These are phyloP conservation scores for Frieseomelitta varia DNA, from an alignment of 1,140 invertebrate species.

Conservation along the genomic window DNA sequence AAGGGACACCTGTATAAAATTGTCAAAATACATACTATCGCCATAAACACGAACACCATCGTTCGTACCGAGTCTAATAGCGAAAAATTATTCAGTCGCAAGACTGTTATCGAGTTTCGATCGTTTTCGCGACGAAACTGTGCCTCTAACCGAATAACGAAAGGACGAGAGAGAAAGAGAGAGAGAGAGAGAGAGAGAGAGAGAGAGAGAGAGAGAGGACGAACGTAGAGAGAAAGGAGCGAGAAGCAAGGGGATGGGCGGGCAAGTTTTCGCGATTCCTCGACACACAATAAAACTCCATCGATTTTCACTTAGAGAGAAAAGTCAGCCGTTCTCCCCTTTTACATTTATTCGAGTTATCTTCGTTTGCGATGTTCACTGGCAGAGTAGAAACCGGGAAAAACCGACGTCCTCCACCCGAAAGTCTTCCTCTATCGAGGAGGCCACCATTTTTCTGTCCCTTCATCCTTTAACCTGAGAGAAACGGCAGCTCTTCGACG, in stretches of 20 bases:
- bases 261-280: slow-evolving; percentile 23
- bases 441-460: slow-evolving; percentile 7
- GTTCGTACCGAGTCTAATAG: not conserved
- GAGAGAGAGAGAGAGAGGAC: not conserved
- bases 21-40: not conserved
- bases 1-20: not conserved
- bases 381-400: not conserved
- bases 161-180: not conserved
- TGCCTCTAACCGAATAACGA: not conserved
- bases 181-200: too few species aligned
- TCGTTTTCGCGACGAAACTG: slow-evolving; percentile 15
- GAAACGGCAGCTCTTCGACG: not conserved
- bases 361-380: slow-evolving; percentile 58
- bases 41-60: not conserved
- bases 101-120: slow-evolving; percentile 34
- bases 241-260: not conserved
- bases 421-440: slow-evolving; percentile 8
- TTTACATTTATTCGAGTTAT: slow-evolving; percentile 73
- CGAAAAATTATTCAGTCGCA: slow-evolving; percentile 23
- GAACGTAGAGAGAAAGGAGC: too few species aligned
- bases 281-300: slow-evolving; percentile 69
- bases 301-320: slow-evolving; percentile 75
- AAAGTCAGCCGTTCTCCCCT: slow-evolving; percentile 58
- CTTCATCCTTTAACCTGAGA: slow-evolving; percentile 59
- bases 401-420: slow-evolving; percentile 22